Base-by-base conservation (phyloP, 1,140 invertebrate genomes). In the Papilio machaon region DNA sequence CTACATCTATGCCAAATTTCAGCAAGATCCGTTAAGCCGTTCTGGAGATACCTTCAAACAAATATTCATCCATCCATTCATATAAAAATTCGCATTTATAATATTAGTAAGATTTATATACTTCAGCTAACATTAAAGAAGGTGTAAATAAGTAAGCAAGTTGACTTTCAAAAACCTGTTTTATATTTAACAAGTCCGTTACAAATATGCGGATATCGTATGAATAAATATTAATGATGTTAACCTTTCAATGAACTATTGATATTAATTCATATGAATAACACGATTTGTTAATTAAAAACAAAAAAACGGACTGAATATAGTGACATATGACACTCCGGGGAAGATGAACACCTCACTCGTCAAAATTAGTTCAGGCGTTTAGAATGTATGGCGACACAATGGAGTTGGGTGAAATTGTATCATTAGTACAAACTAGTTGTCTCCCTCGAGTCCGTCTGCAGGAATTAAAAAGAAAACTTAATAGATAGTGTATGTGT, bases 231-330 rank as follows among this genome's bases (percentile, higher is more conserved):
- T 58, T 58, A 17, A 49, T 49, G 13, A 7, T 58, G 0, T 15
- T 58, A 58, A 58, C 54, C 54, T 58, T 58, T 58, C 54, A 58
- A 58, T 58, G 17, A 58, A 58, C 54, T 58, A 58, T 58, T 58
- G 54, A 17, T 58, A 19, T 58, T 58, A 58, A n/a, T 58, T 58
- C 5, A 58, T 17, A 15, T 17, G 52, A 52, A 52, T 58, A 58
- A 58, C 54, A 58, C 17, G 17, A 58, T 58, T 58, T 58, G 49
- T 58, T 58, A 58, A 6, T 17, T 58, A 58, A 58, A n/a, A 49
- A 49, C 5, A 1, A 52, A 58, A 58, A 58, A 6, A 58, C 8
- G 2, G 17, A 6, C 17, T 58, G 5, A 5, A 47, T n/a, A n/a
- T n/a, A 7, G 38, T 43, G 23, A 30, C 38, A 4, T 7, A 43